These are phyloP conservation scores for Python bivittatus DNA, from an alignment of 2,113 vertebrate species.

Conservation along the genomic window DNA sequence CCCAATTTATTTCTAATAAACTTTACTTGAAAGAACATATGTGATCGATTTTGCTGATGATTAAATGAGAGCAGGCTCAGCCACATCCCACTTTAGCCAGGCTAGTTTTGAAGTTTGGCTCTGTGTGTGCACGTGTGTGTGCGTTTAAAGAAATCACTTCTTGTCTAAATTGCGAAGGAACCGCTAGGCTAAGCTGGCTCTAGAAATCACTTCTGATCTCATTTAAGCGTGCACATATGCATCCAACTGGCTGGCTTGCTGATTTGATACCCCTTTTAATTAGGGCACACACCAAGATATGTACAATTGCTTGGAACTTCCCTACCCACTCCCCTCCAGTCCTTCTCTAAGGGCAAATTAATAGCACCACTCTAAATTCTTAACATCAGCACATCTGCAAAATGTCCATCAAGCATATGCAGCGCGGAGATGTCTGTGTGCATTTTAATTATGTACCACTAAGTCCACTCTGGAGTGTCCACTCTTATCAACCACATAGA, in stretches of 20 bases:
- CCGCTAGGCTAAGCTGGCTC: no score
- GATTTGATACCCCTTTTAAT: conserved; percentile 68
- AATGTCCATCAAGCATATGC: not conserved
- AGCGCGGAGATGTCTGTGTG: not conserved
- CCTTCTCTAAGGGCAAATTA: not conserved
- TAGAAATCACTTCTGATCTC: conserved; percentile 56
- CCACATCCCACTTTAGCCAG: conserved; percentile 73
- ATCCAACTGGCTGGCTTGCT: conserved; percentile 67
- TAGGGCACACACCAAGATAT: conserved; percentile 54
- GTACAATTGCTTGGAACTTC: conserved; percentile 49
- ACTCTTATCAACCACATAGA: not conserved
- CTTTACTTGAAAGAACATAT: conserved; percentile 83
- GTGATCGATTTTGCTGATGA: conserved; percentile 83
- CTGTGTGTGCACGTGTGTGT: not conserved
- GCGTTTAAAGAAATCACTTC: not conserved
- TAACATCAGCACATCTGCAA: conserved; percentile 14
- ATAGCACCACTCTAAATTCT: conserved; percentile 8
- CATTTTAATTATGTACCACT: not conserved
- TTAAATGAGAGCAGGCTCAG: conserved; percentile 79
- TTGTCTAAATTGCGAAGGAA: no score
- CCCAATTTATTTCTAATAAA: conserved; percentile 85
- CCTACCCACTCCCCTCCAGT: conserved; percentile 19
- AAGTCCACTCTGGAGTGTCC: not conserved
- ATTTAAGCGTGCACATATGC: conserved; percentile 37
- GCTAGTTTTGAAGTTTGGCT: conserved; percentile 81